Conservation (phyloP, 1,140 invertebrate species). For the Brachystomella parvula region DNA sequence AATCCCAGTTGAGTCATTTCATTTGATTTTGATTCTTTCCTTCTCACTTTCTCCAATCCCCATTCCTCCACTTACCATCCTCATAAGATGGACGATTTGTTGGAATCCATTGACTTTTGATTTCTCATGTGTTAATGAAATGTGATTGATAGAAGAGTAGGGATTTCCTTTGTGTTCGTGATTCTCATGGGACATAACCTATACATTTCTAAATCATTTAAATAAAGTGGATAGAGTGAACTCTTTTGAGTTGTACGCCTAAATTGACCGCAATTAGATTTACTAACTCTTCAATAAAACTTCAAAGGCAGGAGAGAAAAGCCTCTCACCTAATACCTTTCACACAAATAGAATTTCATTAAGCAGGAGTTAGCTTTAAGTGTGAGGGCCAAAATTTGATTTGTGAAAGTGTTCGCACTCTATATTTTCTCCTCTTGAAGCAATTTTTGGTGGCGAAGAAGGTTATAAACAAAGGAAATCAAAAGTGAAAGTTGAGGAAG, state of each 20-base stretch:
- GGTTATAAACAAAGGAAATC: too few species aligned
- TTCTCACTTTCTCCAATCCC: constrained; percentile 3
- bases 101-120: background rate
- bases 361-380: too few species aligned
- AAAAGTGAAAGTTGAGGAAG: too few species aligned
- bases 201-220: background rate
- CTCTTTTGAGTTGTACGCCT: background rate
- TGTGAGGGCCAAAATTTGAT: too few species aligned
- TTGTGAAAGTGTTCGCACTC: too few species aligned
- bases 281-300: too few species aligned
- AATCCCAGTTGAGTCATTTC: constrained; percentile 36
- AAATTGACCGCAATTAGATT: background rate
- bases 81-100: constrained; percentile 2
- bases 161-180: too few species aligned
- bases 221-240: background rate
- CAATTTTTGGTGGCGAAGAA: too few species aligned
- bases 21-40: constrained; percentile 17
- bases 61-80: constrained; percentile 5
- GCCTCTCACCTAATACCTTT: too few species aligned
- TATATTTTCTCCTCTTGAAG: too few species aligned
- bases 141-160: background rate
- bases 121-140: background rate
- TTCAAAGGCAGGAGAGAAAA: too few species aligned
- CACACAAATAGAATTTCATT: too few species aligned
- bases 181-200: background rate